phyloP scores from a whole-genome alignment of 2,797 vertebrate genomes.

The Chiropotes sagulatus region DNA sequence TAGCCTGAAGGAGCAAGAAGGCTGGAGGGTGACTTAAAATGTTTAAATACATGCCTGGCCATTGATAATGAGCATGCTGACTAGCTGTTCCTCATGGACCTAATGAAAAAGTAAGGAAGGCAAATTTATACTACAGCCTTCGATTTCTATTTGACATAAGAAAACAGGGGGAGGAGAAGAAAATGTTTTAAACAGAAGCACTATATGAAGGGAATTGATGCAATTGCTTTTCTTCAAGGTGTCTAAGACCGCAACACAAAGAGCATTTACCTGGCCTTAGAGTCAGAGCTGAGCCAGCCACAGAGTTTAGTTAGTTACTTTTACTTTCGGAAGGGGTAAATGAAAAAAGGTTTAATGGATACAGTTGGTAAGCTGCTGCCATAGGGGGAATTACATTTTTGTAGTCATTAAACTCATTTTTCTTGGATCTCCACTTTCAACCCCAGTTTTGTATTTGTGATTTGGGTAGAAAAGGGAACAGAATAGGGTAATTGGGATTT shows the following conservation, averaged over 20 bases:
- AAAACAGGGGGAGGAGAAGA: neutral
- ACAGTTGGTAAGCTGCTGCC: neutral
- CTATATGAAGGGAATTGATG: neutral
- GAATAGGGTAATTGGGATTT: neutral
- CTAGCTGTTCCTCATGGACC: neutral
- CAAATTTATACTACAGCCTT: neutral
- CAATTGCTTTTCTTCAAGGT: neutral
- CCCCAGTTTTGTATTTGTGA: neutral
- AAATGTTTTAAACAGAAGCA: neutral
- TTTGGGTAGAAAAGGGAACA: neutral
- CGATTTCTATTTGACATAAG: neutral
- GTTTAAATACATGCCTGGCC: constrained; percentile 41
- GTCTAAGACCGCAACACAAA: neutral
- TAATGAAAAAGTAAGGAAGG: neutral
- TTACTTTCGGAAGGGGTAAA: neutral
- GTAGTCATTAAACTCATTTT: neutral
- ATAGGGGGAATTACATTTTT: neutral
- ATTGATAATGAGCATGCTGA: constrained; percentile 3
- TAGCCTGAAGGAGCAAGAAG: constrained; percentile 66
- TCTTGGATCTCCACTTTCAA: neutral
- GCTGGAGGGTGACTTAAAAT: constrained; percentile 35
- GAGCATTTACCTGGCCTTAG: neutral
- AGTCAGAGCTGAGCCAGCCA: neutral
- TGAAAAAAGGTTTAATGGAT: neutral
- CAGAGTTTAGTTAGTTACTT: neutral